Conservation (phyloP, 2,888 invertebrate species). For the Atethmia centrago region DNA sequence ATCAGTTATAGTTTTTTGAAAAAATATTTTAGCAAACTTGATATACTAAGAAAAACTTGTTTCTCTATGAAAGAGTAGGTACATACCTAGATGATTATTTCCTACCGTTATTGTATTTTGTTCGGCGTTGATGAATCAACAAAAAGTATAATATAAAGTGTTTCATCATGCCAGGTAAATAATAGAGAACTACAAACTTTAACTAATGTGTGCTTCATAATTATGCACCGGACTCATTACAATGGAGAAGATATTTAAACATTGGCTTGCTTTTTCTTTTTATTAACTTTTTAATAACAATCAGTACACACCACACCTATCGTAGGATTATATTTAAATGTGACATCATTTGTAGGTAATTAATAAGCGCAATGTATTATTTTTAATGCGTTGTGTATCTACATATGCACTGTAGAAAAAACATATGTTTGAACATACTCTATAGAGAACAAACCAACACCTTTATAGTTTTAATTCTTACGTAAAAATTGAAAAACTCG, state of each 20-base stretch:
- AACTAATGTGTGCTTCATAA: conserved; percentile 19
- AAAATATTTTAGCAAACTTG: conserved; percentile 3
- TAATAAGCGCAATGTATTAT: conserved; percentile 40
- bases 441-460: conserved; percentile 9
- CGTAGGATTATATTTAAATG: conserved; percentile 62
- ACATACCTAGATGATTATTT: conserved; percentile 16
- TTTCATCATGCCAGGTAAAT: conserved; percentile 24
- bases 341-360: conserved; percentile 66
- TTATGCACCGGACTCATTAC: conserved; percentile 8
- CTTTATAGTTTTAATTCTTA: conserved; percentile 18
- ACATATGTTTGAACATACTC: conserved; percentile 21
- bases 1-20: conserved; percentile 6
- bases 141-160: conserved; percentile 14
- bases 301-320: conserved; percentile 54
- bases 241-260: conserved; percentile 3
- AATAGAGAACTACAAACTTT: conserved; percentile 27
- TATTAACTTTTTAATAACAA: conserved; percentile 37
- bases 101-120: neutral
- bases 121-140: conserved; percentile 9
- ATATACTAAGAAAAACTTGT: neutral
- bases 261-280: conserved; percentile 19
- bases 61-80: neutral
- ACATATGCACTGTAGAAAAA: conserved; percentile 16
- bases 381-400: conserved; percentile 26
- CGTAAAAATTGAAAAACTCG: conserved; percentile 21